Evolutionary conservation across 1,140 invertebrate genomes (phyloP).

Genomic region (Yoshiicerus persimilis): DNA sequence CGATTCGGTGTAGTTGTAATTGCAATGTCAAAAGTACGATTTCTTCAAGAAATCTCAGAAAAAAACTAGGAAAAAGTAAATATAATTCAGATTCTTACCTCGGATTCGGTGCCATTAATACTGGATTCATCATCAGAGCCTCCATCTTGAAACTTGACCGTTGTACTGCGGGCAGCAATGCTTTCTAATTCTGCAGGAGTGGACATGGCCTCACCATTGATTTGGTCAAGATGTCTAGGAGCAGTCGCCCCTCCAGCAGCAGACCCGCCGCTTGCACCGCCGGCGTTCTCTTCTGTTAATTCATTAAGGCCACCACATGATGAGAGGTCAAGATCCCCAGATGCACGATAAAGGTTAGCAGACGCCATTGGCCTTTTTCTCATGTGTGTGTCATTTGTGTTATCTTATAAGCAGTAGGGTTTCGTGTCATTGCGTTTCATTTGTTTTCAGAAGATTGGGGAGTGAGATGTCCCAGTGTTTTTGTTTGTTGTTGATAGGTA

Average conservation of each 20-base stretch:
- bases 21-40: background rate
- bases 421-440: background rate
- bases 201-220: background rate
- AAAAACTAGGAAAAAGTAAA: too few species aligned
- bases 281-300: constrained; percentile 30
- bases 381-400: background rate
- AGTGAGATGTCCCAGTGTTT: background rate
- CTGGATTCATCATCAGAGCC: constrained; percentile 61
- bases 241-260: background rate
- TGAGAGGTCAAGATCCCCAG: constrained; percentile 42
- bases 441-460: background rate
- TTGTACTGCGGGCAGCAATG: constrained; percentile 69
- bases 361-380: background rate
- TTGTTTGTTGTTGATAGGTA: background rate
- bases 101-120: constrained; percentile 66
- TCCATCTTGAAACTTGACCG: constrained; percentile 83
- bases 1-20: too few species aligned
- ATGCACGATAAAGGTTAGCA: constrained; percentile 36
- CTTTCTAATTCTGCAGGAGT: constrained; percentile 29
- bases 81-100: too few species aligned
- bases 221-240: background rate
- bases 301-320: constrained; percentile 33
- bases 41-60: too few species aligned
- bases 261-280: background rate
- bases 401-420: background rate